phyloP scores from a whole-genome alignment of 2,888 invertebrate species.

The Morpho deidamia region DNA sequence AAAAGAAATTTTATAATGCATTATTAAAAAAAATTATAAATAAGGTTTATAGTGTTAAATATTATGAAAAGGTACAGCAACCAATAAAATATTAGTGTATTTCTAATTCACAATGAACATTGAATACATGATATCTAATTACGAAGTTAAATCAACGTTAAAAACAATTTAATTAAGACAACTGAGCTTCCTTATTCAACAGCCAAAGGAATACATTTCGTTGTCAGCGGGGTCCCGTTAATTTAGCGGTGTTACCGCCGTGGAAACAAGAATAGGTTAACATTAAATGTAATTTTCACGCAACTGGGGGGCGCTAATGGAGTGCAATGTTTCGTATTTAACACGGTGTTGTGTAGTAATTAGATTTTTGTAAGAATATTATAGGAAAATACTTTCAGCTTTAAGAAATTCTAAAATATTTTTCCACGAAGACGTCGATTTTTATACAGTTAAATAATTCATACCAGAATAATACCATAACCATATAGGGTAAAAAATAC shows the following conservation, averaged over 20 bases:
- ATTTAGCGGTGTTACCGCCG: conserved; percentile 22
- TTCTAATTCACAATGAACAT: too few species aligned
- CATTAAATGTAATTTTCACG: conserved; percentile 28
- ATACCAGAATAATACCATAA: too few species aligned
- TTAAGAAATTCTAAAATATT: neutral
- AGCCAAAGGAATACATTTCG: conserved; percentile 26
- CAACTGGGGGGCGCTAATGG: conserved; percentile 25
- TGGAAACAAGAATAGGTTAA: conserved; percentile 28
- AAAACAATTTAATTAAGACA: conserved; percentile 9
- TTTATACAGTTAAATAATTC: too few species aligned
- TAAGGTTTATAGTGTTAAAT: too few species aligned
- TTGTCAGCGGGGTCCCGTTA: conserved; percentile 27
- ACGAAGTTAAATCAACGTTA: neutral
- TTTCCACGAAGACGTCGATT: too few species aligned
- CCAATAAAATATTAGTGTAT: too few species aligned
- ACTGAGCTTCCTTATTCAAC: conserved; percentile 17
- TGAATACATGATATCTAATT: neutral
- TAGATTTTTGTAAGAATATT: conserved; percentile 1
- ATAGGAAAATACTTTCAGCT: neutral
- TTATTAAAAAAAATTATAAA: too few species aligned
- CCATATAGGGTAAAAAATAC: too few species aligned
- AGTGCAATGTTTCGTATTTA: conserved; percentile 14
- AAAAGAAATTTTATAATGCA: too few species aligned
- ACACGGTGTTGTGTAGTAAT: neutral
- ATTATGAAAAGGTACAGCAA: too few species aligned